A percentile compares a stretch with the other conserved stretches of the same genome.
phyloP scores from a whole-genome alignment of 2,888 invertebrate genomes.

The Chloroclysta siterata region DNA sequence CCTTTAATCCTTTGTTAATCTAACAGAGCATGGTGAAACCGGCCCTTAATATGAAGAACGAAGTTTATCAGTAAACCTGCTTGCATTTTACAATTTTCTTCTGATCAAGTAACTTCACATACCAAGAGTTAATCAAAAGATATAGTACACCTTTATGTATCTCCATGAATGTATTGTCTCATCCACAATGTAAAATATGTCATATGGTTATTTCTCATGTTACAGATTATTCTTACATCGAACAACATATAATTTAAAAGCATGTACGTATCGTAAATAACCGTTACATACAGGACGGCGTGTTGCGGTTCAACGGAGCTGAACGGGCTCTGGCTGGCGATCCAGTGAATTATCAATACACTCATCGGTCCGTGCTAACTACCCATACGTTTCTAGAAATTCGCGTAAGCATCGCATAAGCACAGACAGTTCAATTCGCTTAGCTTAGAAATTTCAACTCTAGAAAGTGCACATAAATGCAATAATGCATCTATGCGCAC shows the following conservation, averaged over 20 bases:
- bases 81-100: background rate
- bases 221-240: background rate
- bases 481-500: constrained; percentile 42
- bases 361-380: constrained; percentile 41
- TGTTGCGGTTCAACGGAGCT: constrained; percentile 80
- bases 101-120: background rate
- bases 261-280: constrained; percentile 70
- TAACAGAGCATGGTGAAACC: too few species aligned
- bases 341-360: constrained; percentile 40
- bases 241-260: constrained; percentile 23
- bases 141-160: background rate
- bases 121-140: background rate
- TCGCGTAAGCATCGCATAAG: constrained; percentile 56
- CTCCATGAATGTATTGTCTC: background rate
- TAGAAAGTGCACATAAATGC: constrained; percentile 73
- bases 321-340: constrained; percentile 68
- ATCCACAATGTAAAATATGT: background rate
- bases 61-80: too few species aligned
- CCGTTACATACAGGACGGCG: constrained; percentile 77
- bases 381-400: constrained; percentile 41
- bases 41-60: too few species aligned
- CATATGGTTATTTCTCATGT: too few species aligned
- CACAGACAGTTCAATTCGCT: constrained; percentile 63
- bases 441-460: constrained; percentile 46
- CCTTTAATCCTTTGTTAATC: too few species aligned